phyloP scores from a whole-genome alignment of 1,140 invertebrate species.

The Onthophagus taurus region DNA sequence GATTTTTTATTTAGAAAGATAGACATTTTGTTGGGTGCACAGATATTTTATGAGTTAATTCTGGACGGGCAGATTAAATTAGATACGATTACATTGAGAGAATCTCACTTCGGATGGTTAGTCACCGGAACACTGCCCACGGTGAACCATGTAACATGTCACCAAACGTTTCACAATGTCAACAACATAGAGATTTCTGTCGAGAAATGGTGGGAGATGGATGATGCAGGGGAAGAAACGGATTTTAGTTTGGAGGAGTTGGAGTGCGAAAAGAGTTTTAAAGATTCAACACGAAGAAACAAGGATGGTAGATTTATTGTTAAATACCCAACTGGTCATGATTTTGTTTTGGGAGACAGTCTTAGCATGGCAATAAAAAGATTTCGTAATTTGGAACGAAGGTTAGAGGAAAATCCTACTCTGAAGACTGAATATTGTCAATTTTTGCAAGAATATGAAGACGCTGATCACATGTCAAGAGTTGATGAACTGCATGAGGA shows the following conservation, averaged over 20 bases:
- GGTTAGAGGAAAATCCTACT: conserved; percentile 22
- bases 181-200: background rate
- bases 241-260: conserved; percentile 21
- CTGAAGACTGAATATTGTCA: conserved; percentile 23
- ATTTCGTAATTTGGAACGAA: conserved; percentile 26
- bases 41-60: conserved; percentile 19
- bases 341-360: conserved; percentile 23
- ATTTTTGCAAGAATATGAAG: conserved; percentile 34
- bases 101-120: conserved; percentile 29
- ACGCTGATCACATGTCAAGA: conserved; percentile 26
- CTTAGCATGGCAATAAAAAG: conserved; percentile 23
- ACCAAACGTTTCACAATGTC: background rate
- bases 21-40: conserved; percentile 26
- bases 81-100: conserved; percentile 25
- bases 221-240: conserved; percentile 17
- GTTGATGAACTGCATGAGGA: too few relatives aligned
- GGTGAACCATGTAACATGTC: background rate
- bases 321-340: conserved; percentile 25
- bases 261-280: conserved; percentile 22
- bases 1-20: conserved; percentile 18
- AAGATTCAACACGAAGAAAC: conserved; percentile 18
- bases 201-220: conserved; percentile 27
- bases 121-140: conserved; percentile 9
- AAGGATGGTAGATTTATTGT: conserved; percentile 30
- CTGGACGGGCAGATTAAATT: conserved; percentile 22